Evolutionary conservation across 1,140 invertebrate species (phyloP), one percentile per base, ranked within the genome.

Genomic region (Bombus waltoni): DNA sequence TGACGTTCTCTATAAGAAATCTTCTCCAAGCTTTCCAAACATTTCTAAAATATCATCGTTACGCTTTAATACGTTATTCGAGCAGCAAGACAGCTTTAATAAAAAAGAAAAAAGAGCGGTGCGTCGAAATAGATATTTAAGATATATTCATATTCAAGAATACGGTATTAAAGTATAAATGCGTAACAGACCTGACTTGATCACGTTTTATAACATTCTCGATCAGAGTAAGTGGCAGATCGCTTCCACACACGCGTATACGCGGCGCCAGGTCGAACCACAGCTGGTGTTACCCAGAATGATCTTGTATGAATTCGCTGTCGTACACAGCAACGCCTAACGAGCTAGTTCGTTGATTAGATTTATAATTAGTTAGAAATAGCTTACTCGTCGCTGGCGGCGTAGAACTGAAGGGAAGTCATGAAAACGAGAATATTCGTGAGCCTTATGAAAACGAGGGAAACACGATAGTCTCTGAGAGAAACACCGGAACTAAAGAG

Each of bases 271-370:
- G 32, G 25, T 11, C 28, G 8, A n/a, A 59, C 28, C 25, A 32
- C 28, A 38, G 13, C 42, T 44, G 28, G 18, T 59, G 86, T 89
- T 87, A 83, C 74, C 73, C 44, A 66, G 71, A 90, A 89, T 82
- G 81, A 87, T 90, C 85, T 75, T 59, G 76, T 74, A 47, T 65
- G 66, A 89, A 89, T 89, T 81, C 68, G 53, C 73, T 80, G 75
- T 75, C 81, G 44, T 11, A 79, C 15, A 57, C 65, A 71, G 62
- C 75, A 65, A 32, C 81, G 47, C 38, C 59, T 89, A 90, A 87
- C 74, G 65, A 89, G 78, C 65, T 25, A 57, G 70, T 42, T 81
- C 78, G 81, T 71, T 89, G 88, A 90, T 90, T 90, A 89, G 89
- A 90, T 89, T 90, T 79, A 74, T 85, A 83, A 89, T 90, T 81